Evolutionary conservation across 2,797 vertebrate species (phyloP).

Genomic region (Paramormyrops hopkinsi): DNA sequence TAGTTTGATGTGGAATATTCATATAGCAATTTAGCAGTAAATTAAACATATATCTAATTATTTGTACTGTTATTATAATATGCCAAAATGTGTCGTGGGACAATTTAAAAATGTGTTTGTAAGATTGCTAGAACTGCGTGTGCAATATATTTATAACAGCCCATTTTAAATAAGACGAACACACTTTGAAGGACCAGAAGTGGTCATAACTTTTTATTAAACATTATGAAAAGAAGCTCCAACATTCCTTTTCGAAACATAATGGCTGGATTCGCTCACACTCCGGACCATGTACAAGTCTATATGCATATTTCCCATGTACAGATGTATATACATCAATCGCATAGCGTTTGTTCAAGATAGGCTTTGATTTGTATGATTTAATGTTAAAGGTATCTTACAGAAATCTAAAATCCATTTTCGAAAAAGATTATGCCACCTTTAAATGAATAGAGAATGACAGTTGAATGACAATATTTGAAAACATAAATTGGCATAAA

Average conservation of each 20-base stretch:
- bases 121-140: too few species aligned
- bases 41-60: neutral
- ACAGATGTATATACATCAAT: constrained; percentile 65
- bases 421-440: neutral
- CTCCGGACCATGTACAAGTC: constrained; percentile 57
- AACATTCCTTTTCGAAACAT: constrained; percentile 63
- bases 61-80: neutral
- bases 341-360: constrained; percentile 34
- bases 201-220: constrained; percentile 75
- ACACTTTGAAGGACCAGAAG: constrained; percentile 15
- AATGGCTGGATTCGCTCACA: constrained; percentile 63
- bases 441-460: neutral
- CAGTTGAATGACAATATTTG: neutral
- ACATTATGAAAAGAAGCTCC: constrained; percentile 74
- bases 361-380: neutral
- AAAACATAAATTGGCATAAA: neutral
- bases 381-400: constrained; percentile 4
- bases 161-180: neutral
- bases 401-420: neutral
- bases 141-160: neutral
- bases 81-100: neutral
- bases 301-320: constrained; percentile 69
- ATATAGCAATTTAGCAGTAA: neutral
- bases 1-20: neutral
- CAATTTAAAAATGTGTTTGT: neutral